phyloP scores from a whole-genome alignment of 2,797 vertebrate species.

The Neosalanx taihuensis region DNA sequence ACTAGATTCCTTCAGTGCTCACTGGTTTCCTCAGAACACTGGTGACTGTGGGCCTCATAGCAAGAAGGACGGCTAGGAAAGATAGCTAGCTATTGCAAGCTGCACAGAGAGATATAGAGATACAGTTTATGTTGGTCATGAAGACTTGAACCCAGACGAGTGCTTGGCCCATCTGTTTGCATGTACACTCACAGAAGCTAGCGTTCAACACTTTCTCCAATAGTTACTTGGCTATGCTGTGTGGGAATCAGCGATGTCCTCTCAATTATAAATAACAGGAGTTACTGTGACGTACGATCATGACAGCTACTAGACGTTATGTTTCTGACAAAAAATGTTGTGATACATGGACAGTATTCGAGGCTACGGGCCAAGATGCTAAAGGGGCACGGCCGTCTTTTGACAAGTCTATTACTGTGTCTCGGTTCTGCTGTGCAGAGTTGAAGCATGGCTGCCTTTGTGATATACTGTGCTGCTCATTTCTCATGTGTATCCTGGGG shows the following conservation, averaged over 20 bases:
- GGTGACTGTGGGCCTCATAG: background rate
- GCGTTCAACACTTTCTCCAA: background rate
- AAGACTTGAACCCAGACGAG: too few relatives aligned
- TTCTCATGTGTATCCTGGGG: background rate
- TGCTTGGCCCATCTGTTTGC: constrained; percentile 3
- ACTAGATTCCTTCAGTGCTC: background rate
- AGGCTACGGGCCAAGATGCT: background rate
- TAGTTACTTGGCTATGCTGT: background rate
- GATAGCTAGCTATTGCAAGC: background rate
- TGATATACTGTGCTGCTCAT: background rate
- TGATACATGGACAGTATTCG: background rate
- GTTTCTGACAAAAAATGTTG: background rate
- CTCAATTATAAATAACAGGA: background rate
- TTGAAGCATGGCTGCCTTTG: background rate
- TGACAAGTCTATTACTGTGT: background rate
- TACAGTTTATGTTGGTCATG: background rate
- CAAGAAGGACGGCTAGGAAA: background rate
- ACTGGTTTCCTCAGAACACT: background rate
- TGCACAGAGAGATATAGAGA: background rate
- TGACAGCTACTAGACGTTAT: too few relatives aligned
- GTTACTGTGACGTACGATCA: background rate
- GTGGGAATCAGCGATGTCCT: background rate
- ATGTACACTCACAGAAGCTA: background rate
- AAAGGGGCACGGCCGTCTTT: background rate
- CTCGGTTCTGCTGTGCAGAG: background rate